phyloP scores from a whole-genome alignment of 2,113 vertebrate genomes.

The Gadus chalcogrammus region DNA sequence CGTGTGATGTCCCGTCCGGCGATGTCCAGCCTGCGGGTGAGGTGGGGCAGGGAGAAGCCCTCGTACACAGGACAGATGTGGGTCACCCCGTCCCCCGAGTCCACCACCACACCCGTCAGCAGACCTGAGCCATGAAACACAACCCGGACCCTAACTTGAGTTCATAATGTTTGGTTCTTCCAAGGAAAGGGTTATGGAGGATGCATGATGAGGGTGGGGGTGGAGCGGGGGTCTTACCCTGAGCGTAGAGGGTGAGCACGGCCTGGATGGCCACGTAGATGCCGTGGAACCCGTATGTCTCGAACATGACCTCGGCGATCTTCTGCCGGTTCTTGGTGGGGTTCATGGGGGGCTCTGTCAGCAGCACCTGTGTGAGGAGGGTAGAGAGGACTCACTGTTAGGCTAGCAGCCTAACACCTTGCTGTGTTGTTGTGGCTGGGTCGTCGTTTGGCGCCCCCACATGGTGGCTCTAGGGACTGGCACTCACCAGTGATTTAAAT shows the following conservation, averaged over 20 bases:
- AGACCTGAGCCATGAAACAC: slow-evolving; percentile 71
- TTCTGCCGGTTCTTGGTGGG: slow-evolving; percentile 98
- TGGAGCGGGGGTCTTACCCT: slow-evolving; percentile 76
- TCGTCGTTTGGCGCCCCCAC: too few relatives aligned
- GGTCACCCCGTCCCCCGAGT: slow-evolving; percentile 96
- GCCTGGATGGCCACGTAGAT: slow-evolving; percentile 98
- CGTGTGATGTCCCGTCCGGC: slow-evolving; percentile 97
- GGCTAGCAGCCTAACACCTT: too few relatives aligned
- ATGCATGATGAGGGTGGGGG: too few relatives aligned
- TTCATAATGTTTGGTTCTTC: too few relatives aligned
- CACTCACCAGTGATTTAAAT: too few relatives aligned
- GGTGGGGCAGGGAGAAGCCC: slow-evolving; percentile 94
- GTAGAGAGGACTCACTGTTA: too few relatives aligned
- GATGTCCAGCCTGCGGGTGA: slow-evolving; percentile 94
- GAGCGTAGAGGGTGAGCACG: slow-evolving; percentile 95
- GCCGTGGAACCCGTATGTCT: slow-evolving; percentile 95
- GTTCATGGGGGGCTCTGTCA: slow-evolving; percentile 99
- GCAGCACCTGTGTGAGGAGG: slow-evolving; percentile 50
- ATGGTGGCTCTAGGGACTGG: too few relatives aligned
- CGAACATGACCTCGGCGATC: slow-evolving; percentile 99
- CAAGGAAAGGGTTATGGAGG: too few relatives aligned
- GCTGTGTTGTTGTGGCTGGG: too few relatives aligned
- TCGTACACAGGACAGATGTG: slow-evolving; percentile 98
- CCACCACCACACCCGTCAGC: slow-evolving; percentile 93
- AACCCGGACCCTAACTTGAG: too few relatives aligned